Evolutionary conservation across 2,797 vertebrate genomes (phyloP).

Genomic region (Aplochiton taeniatus): DNA sequence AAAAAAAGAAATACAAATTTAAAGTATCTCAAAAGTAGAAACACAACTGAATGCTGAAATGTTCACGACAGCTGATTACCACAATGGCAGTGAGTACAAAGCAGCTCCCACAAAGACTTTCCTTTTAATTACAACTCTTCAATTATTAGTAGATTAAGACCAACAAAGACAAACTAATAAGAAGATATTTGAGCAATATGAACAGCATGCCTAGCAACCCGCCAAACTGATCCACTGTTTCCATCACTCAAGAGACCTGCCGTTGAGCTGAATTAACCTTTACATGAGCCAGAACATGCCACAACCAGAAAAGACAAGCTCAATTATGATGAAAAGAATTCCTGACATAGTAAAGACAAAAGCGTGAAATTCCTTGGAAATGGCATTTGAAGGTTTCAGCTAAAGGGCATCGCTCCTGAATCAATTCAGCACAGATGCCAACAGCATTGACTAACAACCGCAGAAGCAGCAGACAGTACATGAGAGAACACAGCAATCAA

Average conservation of each 20-base stretch:
- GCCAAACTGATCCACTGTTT: conserved; percentile 10
- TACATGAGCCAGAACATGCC: conserved; percentile 7
- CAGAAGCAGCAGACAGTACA: background rate
- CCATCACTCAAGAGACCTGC: conserved; percentile 1
- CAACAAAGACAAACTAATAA: conserved; percentile 9
- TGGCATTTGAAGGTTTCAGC: conserved; percentile 11
- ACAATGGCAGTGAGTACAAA: conserved; percentile 36
- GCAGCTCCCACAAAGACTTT: too few species aligned
- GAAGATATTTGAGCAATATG: background rate
- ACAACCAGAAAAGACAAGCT: conserved; percentile 18
- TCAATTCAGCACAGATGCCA: conserved; percentile 27
- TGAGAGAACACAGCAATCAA: background rate
- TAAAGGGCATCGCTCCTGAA: conserved; percentile 4
- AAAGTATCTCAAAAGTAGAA: conserved; percentile 43
- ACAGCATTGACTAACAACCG: conserved; percentile 8
- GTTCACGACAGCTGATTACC: conserved; percentile 63
- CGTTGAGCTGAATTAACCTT: conserved; percentile 18
- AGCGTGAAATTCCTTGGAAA: conserved; percentile 45
- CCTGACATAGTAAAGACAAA: conserved; percentile 22
- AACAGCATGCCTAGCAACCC: background rate
- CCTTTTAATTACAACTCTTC: too few species aligned
- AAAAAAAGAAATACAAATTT: background rate
- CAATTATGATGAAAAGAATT: conserved; percentile 44
- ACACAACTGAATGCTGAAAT: conserved; percentile 56
- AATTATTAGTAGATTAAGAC: background rate